phyloP scores from a whole-genome alignment of 2,113 vertebrate species.

The Indri indri region DNA sequence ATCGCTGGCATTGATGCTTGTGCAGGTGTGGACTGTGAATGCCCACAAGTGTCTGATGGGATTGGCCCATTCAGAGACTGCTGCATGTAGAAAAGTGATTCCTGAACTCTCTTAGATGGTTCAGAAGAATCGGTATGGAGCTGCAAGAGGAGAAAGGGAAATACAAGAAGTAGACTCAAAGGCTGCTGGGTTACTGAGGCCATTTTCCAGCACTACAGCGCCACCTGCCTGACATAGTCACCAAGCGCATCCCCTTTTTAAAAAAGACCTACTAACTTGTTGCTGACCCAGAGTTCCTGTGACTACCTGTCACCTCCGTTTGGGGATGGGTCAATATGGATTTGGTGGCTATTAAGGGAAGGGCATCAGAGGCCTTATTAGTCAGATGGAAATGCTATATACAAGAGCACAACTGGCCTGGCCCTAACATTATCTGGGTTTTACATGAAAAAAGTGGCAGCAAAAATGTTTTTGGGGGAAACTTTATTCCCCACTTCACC shows the following conservation, averaged over 20 bases:
- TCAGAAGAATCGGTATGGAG: neutral
- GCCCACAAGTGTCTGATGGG: neutral
- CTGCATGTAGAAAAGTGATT: neutral
- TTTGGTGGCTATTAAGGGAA: neutral
- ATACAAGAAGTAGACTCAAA: rapidly evolving
- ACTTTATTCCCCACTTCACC: neutral
- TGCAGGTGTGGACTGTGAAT: neutral
- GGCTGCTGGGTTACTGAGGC: neutral
- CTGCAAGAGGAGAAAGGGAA: neutral
- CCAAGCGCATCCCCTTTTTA: neutral
- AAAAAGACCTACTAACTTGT: neutral
- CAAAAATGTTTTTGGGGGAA: neutral
- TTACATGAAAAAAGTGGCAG: neutral
- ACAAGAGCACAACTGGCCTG: neutral
- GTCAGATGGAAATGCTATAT: neutral
- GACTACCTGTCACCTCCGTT: neutral
- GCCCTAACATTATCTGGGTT: neutral
- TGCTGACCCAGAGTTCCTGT: neutral
- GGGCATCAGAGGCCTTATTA: neutral
- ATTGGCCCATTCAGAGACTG: neutral
- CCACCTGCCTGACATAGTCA: neutral
- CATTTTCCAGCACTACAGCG: neutral
- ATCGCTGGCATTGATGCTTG: neutral
- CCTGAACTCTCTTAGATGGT: neutral
- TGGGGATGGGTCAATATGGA: neutral